Conservation (phyloP, 2,888 invertebrate species). For the Acleris emargana region DNA sequence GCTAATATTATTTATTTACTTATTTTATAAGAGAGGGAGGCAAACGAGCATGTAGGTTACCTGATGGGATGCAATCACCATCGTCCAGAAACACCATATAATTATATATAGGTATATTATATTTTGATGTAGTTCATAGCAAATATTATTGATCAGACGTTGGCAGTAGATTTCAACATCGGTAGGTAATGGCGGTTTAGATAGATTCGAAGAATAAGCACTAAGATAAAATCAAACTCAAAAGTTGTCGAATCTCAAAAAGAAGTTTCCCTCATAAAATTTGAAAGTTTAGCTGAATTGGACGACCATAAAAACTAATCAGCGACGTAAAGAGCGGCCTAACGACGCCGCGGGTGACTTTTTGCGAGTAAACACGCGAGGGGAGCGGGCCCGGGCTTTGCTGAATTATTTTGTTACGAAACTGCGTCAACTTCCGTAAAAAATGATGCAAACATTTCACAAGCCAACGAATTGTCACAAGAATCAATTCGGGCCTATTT, state of each 20-base stretch:
- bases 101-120: too few relatives aligned
- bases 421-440: slow-evolving; percentile 60
- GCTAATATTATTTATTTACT: too few relatives aligned
- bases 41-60: too few relatives aligned
- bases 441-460: slow-evolving; percentile 52
- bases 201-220: slow-evolving; percentile 39
- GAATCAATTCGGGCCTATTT: slow-evolving; percentile 7
- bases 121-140: too few relatives aligned
- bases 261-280: slow-evolving; percentile 49
- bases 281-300: slow-evolving; percentile 51
- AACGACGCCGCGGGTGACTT: slow-evolving; percentile 61
- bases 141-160: too few relatives aligned
- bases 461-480: slow-evolving; percentile 31
- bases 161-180: background rate
- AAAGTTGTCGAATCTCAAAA: slow-evolving; percentile 40
- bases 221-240: slow-evolving; percentile 24
- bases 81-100: too few relatives aligned
- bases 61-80: too few relatives aligned
- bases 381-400: slow-evolving; percentile 49
- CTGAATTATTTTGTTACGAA: slow-evolving; percentile 60
- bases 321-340: slow-evolving; percentile 60
- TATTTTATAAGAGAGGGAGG: too few relatives aligned
- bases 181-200: background rate
- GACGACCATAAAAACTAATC: slow-evolving; percentile 69
- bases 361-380: slow-evolving; percentile 63